Conservation (phyloP, 2,113 vertebrate genomes). For the Puntigrus tetrazona region DNA sequence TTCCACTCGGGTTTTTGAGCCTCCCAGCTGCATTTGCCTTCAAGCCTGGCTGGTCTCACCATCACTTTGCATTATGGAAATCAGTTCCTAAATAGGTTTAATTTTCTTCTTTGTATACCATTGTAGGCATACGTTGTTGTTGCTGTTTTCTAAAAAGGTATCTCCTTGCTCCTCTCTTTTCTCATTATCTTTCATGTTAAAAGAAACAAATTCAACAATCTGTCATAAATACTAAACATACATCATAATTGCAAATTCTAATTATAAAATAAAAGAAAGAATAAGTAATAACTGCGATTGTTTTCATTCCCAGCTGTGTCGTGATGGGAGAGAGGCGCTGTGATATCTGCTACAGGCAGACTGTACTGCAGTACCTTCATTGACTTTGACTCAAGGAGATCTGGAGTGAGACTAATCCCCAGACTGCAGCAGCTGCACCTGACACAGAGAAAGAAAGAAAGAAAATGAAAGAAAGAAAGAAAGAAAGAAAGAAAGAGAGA, state of each 20-base stretch:
- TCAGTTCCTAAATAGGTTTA: slow-evolving; percentile 55
- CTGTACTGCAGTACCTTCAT: slow-evolving; percentile 62
- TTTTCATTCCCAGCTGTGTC: not conserved
- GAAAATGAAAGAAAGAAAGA: not conserved
- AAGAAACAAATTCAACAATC: not conserved
- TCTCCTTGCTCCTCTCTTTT: not conserved
- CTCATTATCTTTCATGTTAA: not conserved
- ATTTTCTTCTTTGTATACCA: slow-evolving; percentile 39
- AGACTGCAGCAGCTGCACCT: slow-evolving; percentile 68
- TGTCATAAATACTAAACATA: not conserved
- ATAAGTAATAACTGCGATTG: not conserved
- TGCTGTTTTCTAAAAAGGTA: not conserved
- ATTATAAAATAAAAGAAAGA: not conserved
- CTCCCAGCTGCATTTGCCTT: slow-evolving; percentile 68
- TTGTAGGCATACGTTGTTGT: not conserved
- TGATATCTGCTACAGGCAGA: slow-evolving; percentile 35
- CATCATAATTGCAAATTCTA: not conserved
- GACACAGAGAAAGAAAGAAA: slow-evolving; percentile 63
- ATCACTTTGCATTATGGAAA: slow-evolving; percentile 79
- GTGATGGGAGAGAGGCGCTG: slow-evolving; percentile 8
- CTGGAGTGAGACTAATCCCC: slow-evolving; percentile 50
- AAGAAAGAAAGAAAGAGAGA: not conserved
- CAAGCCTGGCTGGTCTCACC: slow-evolving; percentile 53
- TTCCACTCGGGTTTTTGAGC: slow-evolving; percentile 69
- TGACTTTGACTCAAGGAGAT: slow-evolving; percentile 75